Evolutionary conservation across 1,140 invertebrate species (phyloP).

Genomic region (Eueides isabella): DNA sequence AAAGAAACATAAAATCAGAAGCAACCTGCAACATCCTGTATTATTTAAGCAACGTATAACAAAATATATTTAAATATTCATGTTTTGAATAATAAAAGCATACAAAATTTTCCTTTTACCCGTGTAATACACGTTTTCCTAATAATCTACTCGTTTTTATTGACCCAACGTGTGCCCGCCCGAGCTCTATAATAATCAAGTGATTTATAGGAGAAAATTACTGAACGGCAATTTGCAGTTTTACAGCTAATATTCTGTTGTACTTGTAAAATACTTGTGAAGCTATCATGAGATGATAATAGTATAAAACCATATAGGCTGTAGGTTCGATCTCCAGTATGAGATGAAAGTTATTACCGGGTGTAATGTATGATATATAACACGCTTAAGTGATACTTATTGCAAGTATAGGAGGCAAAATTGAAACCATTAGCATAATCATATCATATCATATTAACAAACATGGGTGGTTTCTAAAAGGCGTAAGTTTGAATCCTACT

Average conservation of each 20-base stretch:
- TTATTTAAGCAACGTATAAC: not conserved
- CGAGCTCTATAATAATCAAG: not conserved
- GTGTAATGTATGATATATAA: no score
- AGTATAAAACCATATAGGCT: no score
- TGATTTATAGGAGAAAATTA: not conserved
- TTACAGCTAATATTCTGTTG: not conserved
- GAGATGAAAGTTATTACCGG: no score
- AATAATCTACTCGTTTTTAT: conserved; percentile 3
- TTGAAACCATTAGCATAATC: no score
- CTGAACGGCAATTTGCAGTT: not conserved
- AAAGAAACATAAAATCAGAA: no score
- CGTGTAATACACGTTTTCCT: not conserved
- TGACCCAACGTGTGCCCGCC: not conserved
- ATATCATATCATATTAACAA: no score
- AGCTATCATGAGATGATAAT: no score
- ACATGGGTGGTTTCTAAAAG: no score
- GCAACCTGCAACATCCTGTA: not conserved
- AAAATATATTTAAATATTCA: conserved; percentile 7
- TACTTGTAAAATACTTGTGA: not conserved
- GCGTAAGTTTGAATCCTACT: no score
- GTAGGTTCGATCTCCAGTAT: no score
- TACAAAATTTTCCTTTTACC: not conserved
- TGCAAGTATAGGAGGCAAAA: no score
- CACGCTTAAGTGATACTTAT: no score
- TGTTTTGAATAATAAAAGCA: not conserved